Evolutionary conservation across 2,888 invertebrate species (phyloP).

Genomic region (Drosophila yooni): DNA sequence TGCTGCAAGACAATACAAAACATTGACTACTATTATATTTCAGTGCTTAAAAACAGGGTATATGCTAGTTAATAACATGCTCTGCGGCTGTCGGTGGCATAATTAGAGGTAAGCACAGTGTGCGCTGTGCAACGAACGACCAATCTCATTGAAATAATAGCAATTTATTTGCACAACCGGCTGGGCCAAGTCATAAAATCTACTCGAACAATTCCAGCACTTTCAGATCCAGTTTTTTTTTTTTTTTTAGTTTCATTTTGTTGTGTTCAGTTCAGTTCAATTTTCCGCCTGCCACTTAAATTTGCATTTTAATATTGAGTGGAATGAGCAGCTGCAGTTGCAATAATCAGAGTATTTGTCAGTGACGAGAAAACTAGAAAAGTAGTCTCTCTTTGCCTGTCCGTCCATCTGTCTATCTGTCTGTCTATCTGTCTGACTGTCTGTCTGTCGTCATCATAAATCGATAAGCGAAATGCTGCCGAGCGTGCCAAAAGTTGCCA

Average conservation of each 20-base stretch:
- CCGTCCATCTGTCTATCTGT: neutral
- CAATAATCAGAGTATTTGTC: constrained; percentile 31
- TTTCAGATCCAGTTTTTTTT: constrained; percentile 35
- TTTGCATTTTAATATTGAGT: constrained; percentile 74
- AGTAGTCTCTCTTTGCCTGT: constrained; percentile 4
- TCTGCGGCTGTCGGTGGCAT: constrained; percentile 28
- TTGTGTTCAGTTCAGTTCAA: constrained; percentile 48
- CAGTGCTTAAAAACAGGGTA: constrained; percentile 17
- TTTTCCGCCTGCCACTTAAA: constrained; percentile 67
- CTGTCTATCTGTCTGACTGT: neutral
- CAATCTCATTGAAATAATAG: constrained; percentile 68
- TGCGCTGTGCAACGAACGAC: constrained; percentile 22
- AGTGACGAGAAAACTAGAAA: constrained; percentile 31
- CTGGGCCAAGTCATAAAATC: constrained; percentile 24
- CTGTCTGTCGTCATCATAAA: constrained; percentile 57
- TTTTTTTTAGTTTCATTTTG: constrained; percentile 24
- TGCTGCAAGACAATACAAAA: neutral
- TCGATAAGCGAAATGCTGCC: constrained; percentile 59
- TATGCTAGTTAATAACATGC: neutral
- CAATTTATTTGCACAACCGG: constrained; percentile 68
- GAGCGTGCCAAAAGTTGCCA: constrained; percentile 72
- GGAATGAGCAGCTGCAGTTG: constrained; percentile 38
- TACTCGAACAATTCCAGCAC: constrained; percentile 1
- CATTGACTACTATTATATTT: neutral
- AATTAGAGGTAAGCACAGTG: constrained; percentile 70